phyloP scores from a whole-genome alignment of 2,797 vertebrate species.

The Pelochelys cantorii region DNA sequence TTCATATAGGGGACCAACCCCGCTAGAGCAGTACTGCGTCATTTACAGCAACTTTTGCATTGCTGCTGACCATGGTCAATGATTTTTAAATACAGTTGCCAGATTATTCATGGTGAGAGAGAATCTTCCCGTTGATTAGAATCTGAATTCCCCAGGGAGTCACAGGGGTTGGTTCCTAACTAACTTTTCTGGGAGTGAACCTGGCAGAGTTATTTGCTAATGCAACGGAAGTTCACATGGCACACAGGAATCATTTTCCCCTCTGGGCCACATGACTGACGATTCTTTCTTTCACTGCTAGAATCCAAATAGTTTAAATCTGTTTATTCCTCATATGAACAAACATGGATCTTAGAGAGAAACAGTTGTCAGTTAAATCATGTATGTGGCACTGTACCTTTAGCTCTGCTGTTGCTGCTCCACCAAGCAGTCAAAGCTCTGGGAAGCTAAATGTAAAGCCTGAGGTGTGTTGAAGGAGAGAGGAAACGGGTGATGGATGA shows the following conservation, averaged over 20 bases:
- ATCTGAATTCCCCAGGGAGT: not conserved
- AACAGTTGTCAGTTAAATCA: not conserved
- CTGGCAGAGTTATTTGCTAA: not conserved
- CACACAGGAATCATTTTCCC: not conserved
- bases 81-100: not conserved
- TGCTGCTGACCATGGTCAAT: fast-evolving
- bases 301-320: not conserved
- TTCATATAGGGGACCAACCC: not conserved
- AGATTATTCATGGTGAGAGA: not conserved
- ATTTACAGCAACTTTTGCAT: fast-evolving
- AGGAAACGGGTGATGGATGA: conserved; percentile 71
- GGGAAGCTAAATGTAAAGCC: conserved; percentile 60
- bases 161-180: not conserved
- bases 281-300: not conserved
- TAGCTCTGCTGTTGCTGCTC: conserved; percentile 12
- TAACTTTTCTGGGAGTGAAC: not conserved
- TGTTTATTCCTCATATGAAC: not conserved
- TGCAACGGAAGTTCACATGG: not conserved
- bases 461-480: conserved; percentile 30
- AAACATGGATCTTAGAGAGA: not conserved
- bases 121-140: not conserved
- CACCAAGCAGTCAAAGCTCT: conserved; percentile 33
- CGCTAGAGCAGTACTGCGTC: not conserved
- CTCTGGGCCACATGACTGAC: not conserved
- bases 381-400: conserved; percentile 7